Evolutionary conservation across 1,140 invertebrate species (phyloP), one percentile per base, ranked within the genome.

Genomic region (Drosophila pallidifrons): DNA sequence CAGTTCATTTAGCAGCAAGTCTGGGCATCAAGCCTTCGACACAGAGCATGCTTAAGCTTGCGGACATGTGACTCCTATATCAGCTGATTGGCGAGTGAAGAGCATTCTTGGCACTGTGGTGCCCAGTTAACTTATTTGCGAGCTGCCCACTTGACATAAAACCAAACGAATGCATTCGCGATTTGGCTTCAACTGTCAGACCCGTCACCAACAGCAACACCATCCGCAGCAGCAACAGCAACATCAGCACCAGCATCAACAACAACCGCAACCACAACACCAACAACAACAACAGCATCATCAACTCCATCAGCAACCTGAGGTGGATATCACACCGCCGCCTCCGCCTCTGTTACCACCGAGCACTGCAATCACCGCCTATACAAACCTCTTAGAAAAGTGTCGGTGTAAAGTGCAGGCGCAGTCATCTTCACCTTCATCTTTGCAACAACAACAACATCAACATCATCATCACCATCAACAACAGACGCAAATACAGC

Each of bases 81-180:
- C 54, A 57, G 54, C 54, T 57, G 54, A 38, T 41, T 41, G 35
- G 16, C 35, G 5, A 41, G 15, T 38, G 1, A 3, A 41, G 35
- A 38, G 35, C 10, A 6, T 38, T 38, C n/a, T 13, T 38, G 52
- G 2, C 35, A 38, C 35, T 38, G 35, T 32, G 30, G 30, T 6
- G 30, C 49, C 20, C 45, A 51, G 25, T 47, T 68, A 11, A 58
- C 32, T 72, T 47, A 73, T 74, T 69, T 71, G 59, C 59, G 52
- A 51, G 16, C 59, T 60, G 60, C n/a, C 52, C 59, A 65, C 43
- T 57, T 25, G 45, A 70, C 16, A 61, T 61, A 70, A 79, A 88
- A 66, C 52, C 66, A 77, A 86, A 91, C 91, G 87, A 92, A 92
- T 92, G 91, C 87, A 92, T 92, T 92, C 91, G 68, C 87, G 83